Conservation (phyloP, 2,113 vertebrate species). For the Calyptomena viridis region DNA sequence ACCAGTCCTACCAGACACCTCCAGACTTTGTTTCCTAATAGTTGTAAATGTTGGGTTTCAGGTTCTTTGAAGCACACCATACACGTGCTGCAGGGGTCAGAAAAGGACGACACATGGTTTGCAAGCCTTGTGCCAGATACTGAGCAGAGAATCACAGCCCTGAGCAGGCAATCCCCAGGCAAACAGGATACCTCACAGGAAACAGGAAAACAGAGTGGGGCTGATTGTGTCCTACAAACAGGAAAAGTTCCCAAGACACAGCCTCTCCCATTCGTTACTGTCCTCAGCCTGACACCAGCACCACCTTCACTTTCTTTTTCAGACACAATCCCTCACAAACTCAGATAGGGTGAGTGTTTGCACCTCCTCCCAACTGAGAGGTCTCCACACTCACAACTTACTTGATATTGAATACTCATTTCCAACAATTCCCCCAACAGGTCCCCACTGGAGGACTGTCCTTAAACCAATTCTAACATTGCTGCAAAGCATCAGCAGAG, state of each 20-base stretch:
- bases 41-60: not conserved
- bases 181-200: constrained; percentile 67
- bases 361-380: not conserved
- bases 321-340: not conserved
- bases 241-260: constrained; percentile 17
- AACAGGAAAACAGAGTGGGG: constrained; percentile 11
- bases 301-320: not conserved
- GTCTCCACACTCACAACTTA: not conserved
- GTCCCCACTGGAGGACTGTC: not conserved
- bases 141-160: not conserved
- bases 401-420: not conserved
- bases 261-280: not conserved
- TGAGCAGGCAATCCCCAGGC: not conserved
- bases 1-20: not conserved
- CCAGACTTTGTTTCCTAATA: not conserved
- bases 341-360: not conserved
- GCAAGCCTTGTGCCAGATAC: not conserved
- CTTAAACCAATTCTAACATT: not conserved
- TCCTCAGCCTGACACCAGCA: not conserved
- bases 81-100: not conserved
- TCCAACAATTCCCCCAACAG: not conserved
- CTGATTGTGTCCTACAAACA: not conserved
- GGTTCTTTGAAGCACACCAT: not conserved
- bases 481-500: not conserved
- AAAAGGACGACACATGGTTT: not conserved